Conservation (phyloP, 53 echinoderm and acorn worm species). For the Echinometra lucunter region DNA sequence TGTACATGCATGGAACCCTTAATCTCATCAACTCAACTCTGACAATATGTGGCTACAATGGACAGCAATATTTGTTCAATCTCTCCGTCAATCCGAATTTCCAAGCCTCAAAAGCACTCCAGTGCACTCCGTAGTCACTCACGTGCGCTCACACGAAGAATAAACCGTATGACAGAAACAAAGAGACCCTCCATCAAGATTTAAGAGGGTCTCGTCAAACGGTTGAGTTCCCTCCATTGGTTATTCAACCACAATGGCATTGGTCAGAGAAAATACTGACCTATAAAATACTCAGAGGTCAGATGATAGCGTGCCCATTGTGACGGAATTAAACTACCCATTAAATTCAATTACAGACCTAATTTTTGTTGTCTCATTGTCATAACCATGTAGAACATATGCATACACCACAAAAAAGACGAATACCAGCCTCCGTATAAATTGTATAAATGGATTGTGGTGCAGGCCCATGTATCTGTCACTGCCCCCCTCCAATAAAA, state of each 20-base stretch:
- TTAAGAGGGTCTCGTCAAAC: neutral
- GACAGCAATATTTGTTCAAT: constrained; percentile 14
- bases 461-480: no score
- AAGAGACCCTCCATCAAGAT: neutral
- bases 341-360: no score
- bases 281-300: neutral
- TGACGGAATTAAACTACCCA: neutral
- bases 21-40: constrained; percentile 1
- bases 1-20: no score
- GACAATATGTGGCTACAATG: neutral
- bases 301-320: neutral
- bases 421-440: no score
- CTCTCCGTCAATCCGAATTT: neutral
- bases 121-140: neutral
- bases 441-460: no score
- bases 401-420: no score
- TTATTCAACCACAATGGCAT: neutral
- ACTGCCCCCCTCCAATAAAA: no score
- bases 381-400: neutral
- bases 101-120: constrained; percentile 18
- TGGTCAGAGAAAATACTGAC: neutral
- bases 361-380: neutral
- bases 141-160: neutral
- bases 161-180: neutral
- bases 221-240: neutral